A percentile compares a stretch with the other conserved stretches of the same genome.
Evolutionary conservation across 30 jellyfish, hydroid and myxozoan species (phyloP).

Genomic region (Cassiopea xamachana): DNA sequence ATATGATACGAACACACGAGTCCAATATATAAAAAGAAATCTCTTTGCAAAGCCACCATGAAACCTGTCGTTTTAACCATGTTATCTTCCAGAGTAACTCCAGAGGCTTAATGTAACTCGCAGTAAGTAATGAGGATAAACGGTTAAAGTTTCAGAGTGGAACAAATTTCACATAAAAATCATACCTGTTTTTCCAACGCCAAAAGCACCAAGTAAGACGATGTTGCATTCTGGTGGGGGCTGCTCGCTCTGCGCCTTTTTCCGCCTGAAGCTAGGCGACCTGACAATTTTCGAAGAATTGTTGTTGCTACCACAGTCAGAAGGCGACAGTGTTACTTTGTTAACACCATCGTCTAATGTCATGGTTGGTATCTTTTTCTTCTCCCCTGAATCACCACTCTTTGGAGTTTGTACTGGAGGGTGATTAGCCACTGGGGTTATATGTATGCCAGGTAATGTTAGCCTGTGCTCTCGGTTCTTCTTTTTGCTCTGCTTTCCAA

Average conservation of each 20-base stretch:
- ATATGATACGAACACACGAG: no score
- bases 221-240: conserved; percentile 71
- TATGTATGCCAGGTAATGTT: conserved; percentile 34
- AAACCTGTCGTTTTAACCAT: no score
- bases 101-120: no score
- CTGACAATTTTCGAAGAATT: conserved; percentile 38
- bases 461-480: conserved; percentile 37
- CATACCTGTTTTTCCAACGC: conserved; percentile 92
- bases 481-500: conserved; percentile 39
- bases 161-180: neutral
- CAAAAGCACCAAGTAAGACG: conserved; percentile 80
- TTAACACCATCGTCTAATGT: conserved; percentile 17
- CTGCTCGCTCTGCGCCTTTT: conserved; percentile 45
- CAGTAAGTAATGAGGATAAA: no score
- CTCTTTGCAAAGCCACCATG: no score
- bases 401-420: neutral
- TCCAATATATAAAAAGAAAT: no score
- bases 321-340: conserved; percentile 7
- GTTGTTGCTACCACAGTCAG: conserved; percentile 18
- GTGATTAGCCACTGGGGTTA: neutral
- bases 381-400: conserved; percentile 9
- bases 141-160: no score
- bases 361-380: conserved; percentile 17
- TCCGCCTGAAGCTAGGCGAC: conserved; percentile 66
- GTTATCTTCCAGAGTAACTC: no score